Percentiles rank a stretch among this genome's conserved stretches.
These are phyloP conservation scores for Enteromius anoplus DNA, from an alignment of 2,797 vertebrate genomes.

Conservation along the genomic window DNA sequence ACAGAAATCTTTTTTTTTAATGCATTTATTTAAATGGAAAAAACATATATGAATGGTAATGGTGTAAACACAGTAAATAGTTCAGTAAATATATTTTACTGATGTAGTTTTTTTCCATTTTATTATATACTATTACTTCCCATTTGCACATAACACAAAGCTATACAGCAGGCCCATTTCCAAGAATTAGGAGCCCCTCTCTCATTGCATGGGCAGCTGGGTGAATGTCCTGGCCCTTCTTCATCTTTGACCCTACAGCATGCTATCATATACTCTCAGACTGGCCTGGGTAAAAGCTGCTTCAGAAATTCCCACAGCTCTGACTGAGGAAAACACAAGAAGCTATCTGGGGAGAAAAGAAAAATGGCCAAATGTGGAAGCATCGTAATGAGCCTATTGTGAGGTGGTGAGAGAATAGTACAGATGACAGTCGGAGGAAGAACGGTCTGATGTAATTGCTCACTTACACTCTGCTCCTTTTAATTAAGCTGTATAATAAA, in stretches of 20 bases:
- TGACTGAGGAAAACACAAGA: constrained; percentile 9
- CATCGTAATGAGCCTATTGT: constrained; percentile 32
- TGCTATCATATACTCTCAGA: constrained; percentile 5
- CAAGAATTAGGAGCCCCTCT: not conserved
- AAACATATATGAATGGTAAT: not conserved
- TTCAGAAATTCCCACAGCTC: constrained; percentile 39
- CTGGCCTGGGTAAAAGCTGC: constrained; percentile 34
- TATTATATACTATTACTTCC: not conserved
- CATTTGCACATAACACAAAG: not conserved
- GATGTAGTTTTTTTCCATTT: not conserved
- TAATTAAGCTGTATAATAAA: constrained; percentile 50
- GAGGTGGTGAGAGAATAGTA: constrained; percentile 31
- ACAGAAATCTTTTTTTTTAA: not conserved
- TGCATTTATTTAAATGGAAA: no score
- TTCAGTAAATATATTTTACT: not conserved
- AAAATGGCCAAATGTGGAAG: constrained; percentile 41
- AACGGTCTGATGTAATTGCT: constrained; percentile 33
- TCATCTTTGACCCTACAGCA: constrained; percentile 21
- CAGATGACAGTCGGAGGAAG: constrained; percentile 26
- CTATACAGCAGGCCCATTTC: not conserved
- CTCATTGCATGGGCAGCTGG: not conserved
- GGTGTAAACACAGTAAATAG: not conserved
- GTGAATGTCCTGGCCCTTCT: constrained; percentile 2
- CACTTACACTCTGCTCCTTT: constrained; percentile 43
- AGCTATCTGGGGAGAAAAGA: constrained; percentile 23